A percentile compares a stretch with the other conserved stretches of the same genome.
Evolutionary conservation across 1,140 invertebrate genomes (phyloP).

Genomic region (Drosophila guanche): DNA sequence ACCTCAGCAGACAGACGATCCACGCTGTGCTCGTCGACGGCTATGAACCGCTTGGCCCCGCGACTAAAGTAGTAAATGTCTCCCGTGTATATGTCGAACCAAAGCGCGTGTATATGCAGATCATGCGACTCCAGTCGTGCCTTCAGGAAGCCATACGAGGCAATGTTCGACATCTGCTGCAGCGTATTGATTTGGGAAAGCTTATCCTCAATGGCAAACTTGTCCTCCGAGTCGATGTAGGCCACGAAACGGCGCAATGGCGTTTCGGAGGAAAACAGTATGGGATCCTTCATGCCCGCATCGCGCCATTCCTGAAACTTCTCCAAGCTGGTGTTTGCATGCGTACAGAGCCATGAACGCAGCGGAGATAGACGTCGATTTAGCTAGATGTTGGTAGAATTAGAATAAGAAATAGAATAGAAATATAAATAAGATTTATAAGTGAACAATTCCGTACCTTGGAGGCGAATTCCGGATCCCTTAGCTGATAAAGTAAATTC

Average conservation of each 20-base stretch:
- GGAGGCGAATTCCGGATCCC: slow-evolving; percentile 90
- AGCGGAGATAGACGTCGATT: slow-evolving; percentile 94
- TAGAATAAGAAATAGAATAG: too few species aligned
- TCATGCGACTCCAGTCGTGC: slow-evolving; percentile 91
- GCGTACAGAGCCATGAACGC: slow-evolving; percentile 95
- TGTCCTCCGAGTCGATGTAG: slow-evolving; percentile 96
- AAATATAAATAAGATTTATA: background rate
- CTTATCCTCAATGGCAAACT: slow-evolving; percentile 95
- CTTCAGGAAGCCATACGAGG: slow-evolving; percentile 96
- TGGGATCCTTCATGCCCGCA: slow-evolving; percentile 86
- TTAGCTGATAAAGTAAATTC: slow-evolving; percentile 94
- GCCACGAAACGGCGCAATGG: slow-evolving; percentile 94
- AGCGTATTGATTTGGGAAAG: slow-evolving; percentile 97
- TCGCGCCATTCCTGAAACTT: slow-evolving; percentile 92
- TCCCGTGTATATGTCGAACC: slow-evolving; percentile 98
- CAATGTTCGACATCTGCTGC: slow-evolving; percentile 96
- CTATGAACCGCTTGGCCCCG: slow-evolving; percentile 90
- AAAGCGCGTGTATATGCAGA: slow-evolving; percentile 95
- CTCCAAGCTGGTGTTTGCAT: slow-evolving; percentile 91
- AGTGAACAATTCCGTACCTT: slow-evolving; percentile 84
- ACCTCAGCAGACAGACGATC: slow-evolving; percentile 90
- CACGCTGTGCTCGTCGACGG: slow-evolving; percentile 92
- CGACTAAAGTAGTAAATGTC: slow-evolving; percentile 97
- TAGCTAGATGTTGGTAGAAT: slow-evolving; percentile 84
- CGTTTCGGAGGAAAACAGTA: slow-evolving; percentile 94